phyloP scores from a whole-genome alignment of 2,113 vertebrate genomes.

The Barnardius zonarius region DNA sequence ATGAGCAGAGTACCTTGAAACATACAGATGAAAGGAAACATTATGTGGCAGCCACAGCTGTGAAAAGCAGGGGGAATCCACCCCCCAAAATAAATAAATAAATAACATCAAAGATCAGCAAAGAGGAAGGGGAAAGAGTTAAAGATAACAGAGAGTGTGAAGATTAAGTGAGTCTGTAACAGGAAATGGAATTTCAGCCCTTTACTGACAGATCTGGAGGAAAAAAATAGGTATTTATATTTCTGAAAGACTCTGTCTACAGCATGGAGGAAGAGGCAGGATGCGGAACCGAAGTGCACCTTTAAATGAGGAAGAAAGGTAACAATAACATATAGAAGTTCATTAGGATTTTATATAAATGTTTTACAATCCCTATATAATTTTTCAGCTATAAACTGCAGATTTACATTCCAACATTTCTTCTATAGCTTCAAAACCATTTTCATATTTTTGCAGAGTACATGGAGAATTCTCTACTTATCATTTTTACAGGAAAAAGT shows the following conservation, averaged over 20 bases:
- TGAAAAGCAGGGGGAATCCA: not conserved
- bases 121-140: not conserved
- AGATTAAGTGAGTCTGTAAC: not conserved
- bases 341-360: not conserved
- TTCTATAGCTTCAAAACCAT: not conserved
- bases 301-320: not conserved
- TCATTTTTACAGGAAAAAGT: not conserved
- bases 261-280: not conserved
- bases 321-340: not conserved
- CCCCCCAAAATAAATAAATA: not conserved
- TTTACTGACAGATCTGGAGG: not conserved
- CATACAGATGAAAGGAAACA: not conserved
- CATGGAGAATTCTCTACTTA: not conserved
- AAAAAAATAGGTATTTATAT: not conserved
- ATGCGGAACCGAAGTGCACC: not conserved
- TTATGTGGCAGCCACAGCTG: not conserved
- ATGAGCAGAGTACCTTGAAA: not conserved
- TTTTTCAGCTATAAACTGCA: not conserved
- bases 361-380: not conserved
- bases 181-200: not conserved
- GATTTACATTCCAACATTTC: not conserved
- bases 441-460: not conserved
- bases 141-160: not conserved
- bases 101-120: not conserved
- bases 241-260: not conserved